Base-by-base conservation (phyloP, 23 tunicate species). In the Trididemnum miniatum region DNA sequence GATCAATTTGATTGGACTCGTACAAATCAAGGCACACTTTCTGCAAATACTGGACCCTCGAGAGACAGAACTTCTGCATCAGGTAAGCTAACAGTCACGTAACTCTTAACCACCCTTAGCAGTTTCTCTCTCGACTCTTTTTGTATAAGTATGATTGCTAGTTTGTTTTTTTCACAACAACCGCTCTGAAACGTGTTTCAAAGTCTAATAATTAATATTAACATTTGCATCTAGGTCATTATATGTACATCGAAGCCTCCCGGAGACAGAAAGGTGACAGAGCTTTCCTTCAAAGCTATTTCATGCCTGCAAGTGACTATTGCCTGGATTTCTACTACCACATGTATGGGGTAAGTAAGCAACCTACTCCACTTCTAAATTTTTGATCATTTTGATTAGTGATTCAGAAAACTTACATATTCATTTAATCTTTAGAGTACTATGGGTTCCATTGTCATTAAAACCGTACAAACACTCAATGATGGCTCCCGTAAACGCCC, bases 281-380 rank as follows among this genome's bases (percentile, higher is more conserved):
- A 0, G 97, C 97, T 0, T 63, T 72, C 31, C 60, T 92, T 36
- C 81, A 75, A 59, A 89, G 89, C 4, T 65, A 80, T 33, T 9
- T 27, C 22, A 60, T 92, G 78, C 80, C 34, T 39, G 80, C 97
- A 18, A 78, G 84, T 27, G 34, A 59, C 9, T 92, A 87, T 36
- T 92, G 97, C 84, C 59, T 87, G 0, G 76, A 83, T 71, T 34
- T 81, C 38, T 78, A 78, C 82, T 92, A 92, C 83, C 69, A 83
- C 77, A 92, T 92, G 97, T 51, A 83, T 35, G 97, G 97, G 82
- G 92, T 87, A 59, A 80, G 96, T 90, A n/a, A n/a, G n/a, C n/a
- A n/a, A n/a, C n/a, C n/a, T n/a, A n/a, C n/a, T n/a, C n/a, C n/a
- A n/a, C n/a, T n/a, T n/a, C n/a, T n/a, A n/a, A n/a, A 67, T 62